Conservation (phyloP, 2,888 invertebrate species). For the Cheilosia impressa region DNA sequence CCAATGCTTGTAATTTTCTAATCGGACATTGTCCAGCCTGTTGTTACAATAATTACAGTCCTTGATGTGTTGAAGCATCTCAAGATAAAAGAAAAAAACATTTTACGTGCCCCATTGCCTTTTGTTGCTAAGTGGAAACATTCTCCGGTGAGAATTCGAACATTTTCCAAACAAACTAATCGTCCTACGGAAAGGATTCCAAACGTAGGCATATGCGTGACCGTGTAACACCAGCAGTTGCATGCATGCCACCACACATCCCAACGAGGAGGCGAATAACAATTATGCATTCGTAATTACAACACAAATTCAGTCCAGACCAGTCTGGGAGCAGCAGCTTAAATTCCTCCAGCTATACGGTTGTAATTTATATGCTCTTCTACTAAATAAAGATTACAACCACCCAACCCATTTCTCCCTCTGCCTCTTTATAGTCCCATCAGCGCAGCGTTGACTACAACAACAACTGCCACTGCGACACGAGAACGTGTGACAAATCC, state of each 20-base stretch:
- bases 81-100: too few relatives aligned
- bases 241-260: slow-evolving; percentile 48
- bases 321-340: slow-evolving; percentile 43
- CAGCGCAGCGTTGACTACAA: slow-evolving; percentile 72
- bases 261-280: slow-evolving; percentile 53
- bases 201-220: slow-evolving; percentile 55
- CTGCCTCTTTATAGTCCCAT: slow-evolving; percentile 52
- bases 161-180: not conserved
- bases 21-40: too few relatives aligned
- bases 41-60: too few relatives aligned
- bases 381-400: slow-evolving; percentile 13
- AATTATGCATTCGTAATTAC: slow-evolving; percentile 74
- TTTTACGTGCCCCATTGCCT: too few relatives aligned
- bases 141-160: not conserved
- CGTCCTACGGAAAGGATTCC: slow-evolving; percentile 27
- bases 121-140: slow-evolving; percentile 26
- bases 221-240: slow-evolving; percentile 54
- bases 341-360: slow-evolving; percentile 18
- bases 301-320: slow-evolving; percentile 67
- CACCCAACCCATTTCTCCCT: slow-evolving; percentile 49
- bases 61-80: too few relatives aligned
- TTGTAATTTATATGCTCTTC: slow-evolving; percentile 57
- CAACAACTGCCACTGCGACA: slow-evolving; percentile 73
- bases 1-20: too few relatives aligned
- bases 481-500: slow-evolving; percentile 77